Evolutionary conservation across 1,140 invertebrate species (phyloP), one percentile per base, ranked within the genome.

Genomic region (Aleiodes sp.): DNA sequence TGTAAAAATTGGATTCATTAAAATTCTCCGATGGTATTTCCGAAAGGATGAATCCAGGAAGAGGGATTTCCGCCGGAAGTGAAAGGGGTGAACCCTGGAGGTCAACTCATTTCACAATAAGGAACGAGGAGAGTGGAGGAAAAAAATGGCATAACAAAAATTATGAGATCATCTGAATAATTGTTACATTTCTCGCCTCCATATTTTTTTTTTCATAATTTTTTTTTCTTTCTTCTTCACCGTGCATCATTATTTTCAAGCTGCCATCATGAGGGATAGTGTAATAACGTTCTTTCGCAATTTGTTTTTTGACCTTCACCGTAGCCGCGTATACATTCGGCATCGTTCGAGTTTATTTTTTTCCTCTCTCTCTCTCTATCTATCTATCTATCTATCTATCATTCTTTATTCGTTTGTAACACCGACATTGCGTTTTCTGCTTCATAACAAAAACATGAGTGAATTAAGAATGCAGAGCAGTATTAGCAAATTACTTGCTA

Each of bases 271-370:
- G 46, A 52, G 19, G n/a, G 46, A 52, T 52, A 52, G 16, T 12
- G 60, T 46, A 65, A 68, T 64, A 62, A 31, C 39, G 56, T 37
- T 52, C 68, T 74, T 74, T 68, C 62, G 68, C 73, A 76, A 74
- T 72, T 59, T 74, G 66, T 77, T 75, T 76, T 72, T 76, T 35
- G 69, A 74, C 69, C 75, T 76, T 72, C 61, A 26, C 39, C 21
- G 6, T 29, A 29, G n/a, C 35, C 31, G n/a, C 52, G 2, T 14
- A 12, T 33, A 14, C 26, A n/a, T 12, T 21, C 46, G 24, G 29
- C 16, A 16, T 31, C 56, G 41, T 46, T 26, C 62, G 43, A 16
- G 14, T 33, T 43, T 31, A 21, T 9, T 52, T 52, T 21, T 52
- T 8, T 24, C 46, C 9, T n/a, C n/a, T 52, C 16, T 12, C 46